Base-by-base conservation (phyloP, 2,888 invertebrate genomes). In the Hypercompe scribonia region DNA sequence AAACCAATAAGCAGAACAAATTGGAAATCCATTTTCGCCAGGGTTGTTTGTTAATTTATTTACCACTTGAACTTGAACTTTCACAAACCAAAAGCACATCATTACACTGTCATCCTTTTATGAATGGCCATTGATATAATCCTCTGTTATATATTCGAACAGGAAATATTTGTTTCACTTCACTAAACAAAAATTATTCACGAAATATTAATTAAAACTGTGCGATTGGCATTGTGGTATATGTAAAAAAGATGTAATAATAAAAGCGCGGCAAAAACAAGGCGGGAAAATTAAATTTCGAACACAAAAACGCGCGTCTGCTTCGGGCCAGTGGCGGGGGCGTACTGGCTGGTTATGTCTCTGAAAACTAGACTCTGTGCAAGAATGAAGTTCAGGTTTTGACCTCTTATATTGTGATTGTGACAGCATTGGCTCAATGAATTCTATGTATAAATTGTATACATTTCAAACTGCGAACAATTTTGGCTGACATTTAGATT, bases 201-300 rank as follows among this genome's bases (percentile, higher is more conserved):
- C 65, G 34, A 34, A 13, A 31, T 24, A 64, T 24, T 1, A 65
- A 58, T 36, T 39, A 18, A 42, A 68, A 64, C 42, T 33, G 4
- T 13, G 42, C 21, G 33, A 50, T 33, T 7, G 33, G 63, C 18
- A 73, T 58, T 50, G 65, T 72, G 65, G 24, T 31, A 68, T 69
- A 70, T 34, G 61, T 24, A 73, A 71, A 75, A 67, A 42, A 61
- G n/a, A 63, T 61, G 61, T 42, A 33, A 34, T 58, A 73, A 72
- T 64, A 82, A 82, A 84, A 81, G 73, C 85, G 86, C 88, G 88
- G 77, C 80, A 84, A 83, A 84, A 76, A 67, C 65, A 34, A 72
- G 72, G 77, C 81, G 81, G 75, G 77, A 80, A 79, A 83, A 81
- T 86, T 75, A 65, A 74, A 76, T 72, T 77, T 65, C 31, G 65